These are phyloP conservation scores for Penaeus chinensis DNA, from an alignment of 1,140 invertebrate genomes.

Conservation along the genomic window DNA sequence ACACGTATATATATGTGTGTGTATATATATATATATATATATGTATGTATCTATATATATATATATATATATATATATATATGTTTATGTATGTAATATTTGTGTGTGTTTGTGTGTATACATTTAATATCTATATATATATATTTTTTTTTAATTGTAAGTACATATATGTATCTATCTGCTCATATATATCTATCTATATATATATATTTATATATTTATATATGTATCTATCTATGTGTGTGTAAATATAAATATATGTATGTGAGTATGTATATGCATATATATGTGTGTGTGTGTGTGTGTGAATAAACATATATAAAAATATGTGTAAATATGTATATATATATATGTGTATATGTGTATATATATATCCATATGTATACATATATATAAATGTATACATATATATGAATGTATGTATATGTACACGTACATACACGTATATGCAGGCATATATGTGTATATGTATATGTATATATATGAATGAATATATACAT, in stretches of 20 bases:
- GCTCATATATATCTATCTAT: conserved; percentile 1
- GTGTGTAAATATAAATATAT: not conserved
- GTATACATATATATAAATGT: not conserved
- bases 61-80: conserved; percentile 2
- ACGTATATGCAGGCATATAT: not conserved
- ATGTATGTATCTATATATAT: not conserved
- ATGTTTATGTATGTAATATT: no score
- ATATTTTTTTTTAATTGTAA: no score
- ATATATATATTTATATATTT: conserved; percentile 29
- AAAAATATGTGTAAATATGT: not conserved
- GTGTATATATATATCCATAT: no score
- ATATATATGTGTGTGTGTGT: no score
- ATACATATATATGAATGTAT: not conserved
- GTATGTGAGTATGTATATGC: not conserved
- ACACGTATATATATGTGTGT: not conserved
- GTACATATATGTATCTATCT: not conserved
- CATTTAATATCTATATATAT: no score
- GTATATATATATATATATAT: not conserved
- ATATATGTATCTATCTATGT: not conserved
- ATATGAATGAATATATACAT: conserved; percentile 18
- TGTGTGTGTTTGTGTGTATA: no score
- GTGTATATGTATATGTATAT: conserved; percentile 25
- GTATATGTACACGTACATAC: not conserved
- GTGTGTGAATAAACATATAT: no score
- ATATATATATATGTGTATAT: not conserved